Base-by-base conservation (phyloP, 2,888 invertebrate species). In the Gortyna flavago region DNA sequence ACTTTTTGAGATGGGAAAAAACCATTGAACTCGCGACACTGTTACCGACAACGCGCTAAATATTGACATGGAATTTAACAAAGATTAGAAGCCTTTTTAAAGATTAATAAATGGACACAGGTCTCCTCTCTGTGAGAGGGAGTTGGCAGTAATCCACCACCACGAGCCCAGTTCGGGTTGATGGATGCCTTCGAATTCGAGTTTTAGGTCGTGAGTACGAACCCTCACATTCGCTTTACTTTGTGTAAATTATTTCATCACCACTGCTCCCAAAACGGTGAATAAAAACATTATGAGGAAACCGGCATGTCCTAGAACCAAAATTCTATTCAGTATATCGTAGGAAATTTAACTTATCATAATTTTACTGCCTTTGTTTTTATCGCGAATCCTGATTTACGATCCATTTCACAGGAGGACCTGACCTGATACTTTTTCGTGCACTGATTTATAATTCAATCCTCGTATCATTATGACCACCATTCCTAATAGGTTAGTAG, bases 381-480 rank as follows among this genome's bases (percentile, higher is more conserved):
- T 32, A 32, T 67, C n/a, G 32, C 18, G 18, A 32, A 67, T 44
- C n/a, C 18, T 70, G 18, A 72, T 69, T 71, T 13, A 38, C n/a
- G 29, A n/a, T 35, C 3, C 18, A 32, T 44, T 29, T 21, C 13
- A 29, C 32, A 13, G 13, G 0, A 29, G 21, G 44, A 48, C 29
- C 5, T 16, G 68, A 25, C 25, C 13, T 48, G 25, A 32, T 32
- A 32, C 16, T 32, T 25, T 29, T 21, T 48, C 44, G 32, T 21
- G 16, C 32, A 48, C 51, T 35, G 59, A 68, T 68, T 57, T 32
- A 35, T 57, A 9, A n/a, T 61, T 35, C 0, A 62, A 62, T 61
- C 11, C n/a, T 69, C n/a, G n/a, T 61, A 18, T n/a, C 7, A 21
- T 61, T 69, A 62, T 35, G 32, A 48, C 67, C 21, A 29, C 8